Conservation (phyloP, 2,113 vertebrate genomes). For the Tragelaphus scriptus region DNA sequence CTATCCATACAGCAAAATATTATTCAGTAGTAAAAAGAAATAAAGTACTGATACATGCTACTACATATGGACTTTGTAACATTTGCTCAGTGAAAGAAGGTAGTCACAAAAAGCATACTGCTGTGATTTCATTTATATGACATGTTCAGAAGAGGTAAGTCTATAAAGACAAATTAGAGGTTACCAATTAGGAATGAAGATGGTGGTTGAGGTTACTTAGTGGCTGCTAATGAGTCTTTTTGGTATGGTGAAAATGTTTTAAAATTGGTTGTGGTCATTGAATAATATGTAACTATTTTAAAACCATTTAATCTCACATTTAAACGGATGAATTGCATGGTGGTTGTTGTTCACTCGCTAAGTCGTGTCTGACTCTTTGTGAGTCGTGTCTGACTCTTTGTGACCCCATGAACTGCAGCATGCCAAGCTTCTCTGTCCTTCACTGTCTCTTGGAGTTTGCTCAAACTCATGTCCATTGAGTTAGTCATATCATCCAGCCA, state of each 20-base stretch:
- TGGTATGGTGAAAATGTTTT: not conserved
- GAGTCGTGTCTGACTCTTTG: not conserved
- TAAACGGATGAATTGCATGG: not conserved
- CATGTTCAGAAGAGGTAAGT: not conserved
- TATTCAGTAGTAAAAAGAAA: not conserved
- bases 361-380: not conserved
- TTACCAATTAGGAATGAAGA: not conserved
- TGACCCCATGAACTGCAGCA: not conserved
- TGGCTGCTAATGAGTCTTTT: not conserved
- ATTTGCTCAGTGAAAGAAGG: not conserved
- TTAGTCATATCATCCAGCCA: not conserved
- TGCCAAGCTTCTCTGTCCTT: not conserved
- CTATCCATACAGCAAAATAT: not conserved
- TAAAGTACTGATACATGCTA: not conserved
- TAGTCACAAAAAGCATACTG: not conserved
- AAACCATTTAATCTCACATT: not conserved
- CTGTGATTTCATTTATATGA: not conserved
- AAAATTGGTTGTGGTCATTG: not conserved
- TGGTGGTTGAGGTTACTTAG: not conserved
- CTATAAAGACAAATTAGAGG: not conserved
- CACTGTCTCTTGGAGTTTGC: not conserved
- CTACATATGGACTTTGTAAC: not conserved
- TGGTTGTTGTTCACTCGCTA: not conserved
- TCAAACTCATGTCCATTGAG: not conserved
- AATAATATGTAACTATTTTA: not conserved